These are phyloP conservation scores for Bucorvus abyssinicus DNA, from an alignment of 2,797 vertebrate species.

Conservation along the genomic window DNA sequence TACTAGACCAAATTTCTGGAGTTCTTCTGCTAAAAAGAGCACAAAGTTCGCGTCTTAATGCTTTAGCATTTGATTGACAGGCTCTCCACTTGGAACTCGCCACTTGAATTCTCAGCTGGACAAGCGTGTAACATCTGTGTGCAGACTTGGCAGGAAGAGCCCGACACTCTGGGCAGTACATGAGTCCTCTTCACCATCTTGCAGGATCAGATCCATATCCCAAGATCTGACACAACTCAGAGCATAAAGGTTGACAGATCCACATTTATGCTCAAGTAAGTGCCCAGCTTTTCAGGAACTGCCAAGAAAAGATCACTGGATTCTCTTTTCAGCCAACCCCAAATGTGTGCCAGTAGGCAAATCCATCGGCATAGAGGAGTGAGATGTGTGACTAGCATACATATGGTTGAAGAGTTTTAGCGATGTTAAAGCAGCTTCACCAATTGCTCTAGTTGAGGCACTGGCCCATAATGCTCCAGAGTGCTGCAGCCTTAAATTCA, in stretches of 20 bases:
- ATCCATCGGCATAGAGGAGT: background rate
- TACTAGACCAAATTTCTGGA: background rate
- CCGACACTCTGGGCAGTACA: background rate
- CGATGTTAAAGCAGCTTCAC: background rate
- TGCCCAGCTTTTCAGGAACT: background rate
- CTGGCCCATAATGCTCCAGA: background rate
- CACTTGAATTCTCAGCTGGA: conserved; percentile 27
- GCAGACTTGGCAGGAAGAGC: conserved; percentile 3
- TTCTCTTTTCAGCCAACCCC: background rate
- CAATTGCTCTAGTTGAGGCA: background rate
- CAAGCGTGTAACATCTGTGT: background rate
- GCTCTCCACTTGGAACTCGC: conserved; percentile 5
- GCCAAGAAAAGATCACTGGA: background rate
- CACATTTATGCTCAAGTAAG: background rate
- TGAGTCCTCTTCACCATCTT: conserved; percentile 8
- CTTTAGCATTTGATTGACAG: background rate
- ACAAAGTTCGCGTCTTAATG: background rate
- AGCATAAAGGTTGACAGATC: conserved; percentile 8
- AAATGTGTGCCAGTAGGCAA: background rate
- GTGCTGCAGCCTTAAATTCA: background rate
- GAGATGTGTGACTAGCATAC: background rate
- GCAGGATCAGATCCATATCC: background rate
- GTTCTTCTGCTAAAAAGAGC: background rate
- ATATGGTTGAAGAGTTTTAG: background rate
- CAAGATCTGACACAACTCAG: background rate